A percentile compares a stretch with the other conserved stretches of the same genome.
These are phyloP conservation scores for Pangasius macronema DNA, from an alignment of 2,797 vertebrate species.

Conservation along the genomic window DNA sequence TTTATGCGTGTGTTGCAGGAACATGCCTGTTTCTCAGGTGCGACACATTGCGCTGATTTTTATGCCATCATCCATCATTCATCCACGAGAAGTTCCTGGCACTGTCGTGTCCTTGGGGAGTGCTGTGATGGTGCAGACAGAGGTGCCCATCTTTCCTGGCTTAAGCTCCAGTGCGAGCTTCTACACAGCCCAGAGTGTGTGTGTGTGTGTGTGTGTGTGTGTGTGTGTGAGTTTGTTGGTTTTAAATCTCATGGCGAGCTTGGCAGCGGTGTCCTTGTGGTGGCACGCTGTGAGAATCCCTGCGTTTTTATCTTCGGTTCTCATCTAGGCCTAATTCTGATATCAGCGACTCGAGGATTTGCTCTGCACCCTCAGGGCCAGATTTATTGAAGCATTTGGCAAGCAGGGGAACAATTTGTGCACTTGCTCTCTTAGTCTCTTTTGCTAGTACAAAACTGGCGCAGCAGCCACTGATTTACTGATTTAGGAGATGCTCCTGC, in stretches of 20 bases:
- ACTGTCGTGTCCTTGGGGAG: slow-evolving; percentile 43
- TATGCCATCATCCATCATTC: slow-evolving; percentile 51
- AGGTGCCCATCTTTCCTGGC: slow-evolving; percentile 37
- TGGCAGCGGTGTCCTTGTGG: slow-evolving; percentile 59
- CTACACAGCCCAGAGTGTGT: slow-evolving; percentile 11
- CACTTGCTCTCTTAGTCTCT: slow-evolving; percentile 9
- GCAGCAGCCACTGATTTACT: slow-evolving; percentile 15
- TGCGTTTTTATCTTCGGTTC: slow-evolving; percentile 41
- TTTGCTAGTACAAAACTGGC: slow-evolving; percentile 2
- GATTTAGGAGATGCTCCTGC: slow-evolving; percentile 20
- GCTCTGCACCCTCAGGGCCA: slow-evolving; percentile 41
- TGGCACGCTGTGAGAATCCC: slow-evolving; percentile 61
- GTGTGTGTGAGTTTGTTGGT: slow-evolving; percentile 46
- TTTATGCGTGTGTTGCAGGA: slow-evolving; percentile 31
- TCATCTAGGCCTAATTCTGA: slow-evolving; percentile 48
- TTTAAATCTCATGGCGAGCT: slow-evolving; percentile 43
- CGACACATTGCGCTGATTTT: slow-evolving; percentile 29
- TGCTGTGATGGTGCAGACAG: slow-evolving; percentile 26
- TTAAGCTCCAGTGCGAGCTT: neutral
- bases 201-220: slow-evolving; percentile 30
- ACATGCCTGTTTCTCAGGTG: slow-evolving; percentile 46
- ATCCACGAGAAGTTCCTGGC: slow-evolving; percentile 50
- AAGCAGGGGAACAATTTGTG: slow-evolving; percentile 33
- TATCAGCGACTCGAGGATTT: slow-evolving; percentile 43
- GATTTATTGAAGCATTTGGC: slow-evolving; percentile 44